Percentiles rank a stretch among this genome's conserved stretches.
Evolutionary conservation across 2,797 vertebrate genomes (phyloP).

Genomic region (Nasua narica): DNA sequence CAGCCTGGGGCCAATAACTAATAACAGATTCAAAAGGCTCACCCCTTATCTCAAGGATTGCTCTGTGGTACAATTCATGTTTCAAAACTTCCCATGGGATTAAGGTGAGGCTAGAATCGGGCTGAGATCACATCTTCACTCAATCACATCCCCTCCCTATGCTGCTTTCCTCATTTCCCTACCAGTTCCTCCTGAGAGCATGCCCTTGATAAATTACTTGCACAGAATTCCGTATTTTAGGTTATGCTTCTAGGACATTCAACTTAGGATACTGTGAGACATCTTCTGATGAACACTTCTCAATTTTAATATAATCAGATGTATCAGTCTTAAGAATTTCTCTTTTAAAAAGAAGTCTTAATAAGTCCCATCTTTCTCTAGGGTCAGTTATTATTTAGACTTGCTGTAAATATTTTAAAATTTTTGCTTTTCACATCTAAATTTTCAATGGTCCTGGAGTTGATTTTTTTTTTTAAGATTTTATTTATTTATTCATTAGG

Average conservation of each 20-base stretch:
- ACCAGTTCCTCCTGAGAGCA: neutral
- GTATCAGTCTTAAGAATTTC: neutral
- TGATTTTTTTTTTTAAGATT: too few species aligned
- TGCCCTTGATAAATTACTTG: neutral
- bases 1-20: neutral
- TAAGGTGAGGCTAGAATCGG: neutral
- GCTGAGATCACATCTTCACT: neutral
- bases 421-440: constrained; percentile 3
- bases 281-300: neutral
- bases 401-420: neutral
- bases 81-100: neutral
- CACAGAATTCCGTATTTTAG: neutral
- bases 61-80: neutral
- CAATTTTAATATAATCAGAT: neutral
- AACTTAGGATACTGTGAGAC: neutral
- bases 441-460: neutral
- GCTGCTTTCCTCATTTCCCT: neutral
- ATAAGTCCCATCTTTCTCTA: neutral
- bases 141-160: neutral
- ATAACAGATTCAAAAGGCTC: neutral
- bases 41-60: neutral
- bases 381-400: neutral
- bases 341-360: neutral
- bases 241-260: neutral
- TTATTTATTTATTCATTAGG: too few species aligned